Percentiles rank a stretch among this genome's conserved stretches.
phyloP scores from a whole-genome alignment of 2,113 vertebrate genomes.

The Tretioscincus oriximinensis region DNA sequence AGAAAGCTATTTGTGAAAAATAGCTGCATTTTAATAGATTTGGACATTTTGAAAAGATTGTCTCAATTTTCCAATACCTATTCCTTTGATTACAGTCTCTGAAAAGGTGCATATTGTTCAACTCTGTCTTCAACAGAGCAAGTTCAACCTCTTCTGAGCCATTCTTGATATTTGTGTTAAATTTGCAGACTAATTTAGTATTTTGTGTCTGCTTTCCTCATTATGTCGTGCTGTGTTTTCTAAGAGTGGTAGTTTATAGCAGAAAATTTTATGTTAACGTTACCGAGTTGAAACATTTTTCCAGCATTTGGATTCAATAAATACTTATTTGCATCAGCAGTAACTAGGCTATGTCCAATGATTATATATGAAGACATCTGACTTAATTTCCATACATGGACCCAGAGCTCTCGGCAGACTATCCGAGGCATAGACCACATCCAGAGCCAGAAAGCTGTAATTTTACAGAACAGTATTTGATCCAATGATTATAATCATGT shows the following conservation, averaged over 20 bases:
- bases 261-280: background rate
- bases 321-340: background rate
- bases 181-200: background rate
- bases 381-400: too few relatives aligned
- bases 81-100: background rate
- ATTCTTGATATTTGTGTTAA: background rate
- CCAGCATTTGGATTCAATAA: background rate
- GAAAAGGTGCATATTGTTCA: background rate
- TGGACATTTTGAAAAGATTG: background rate
- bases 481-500: too few relatives aligned
- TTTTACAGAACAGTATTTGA: too few relatives aligned
- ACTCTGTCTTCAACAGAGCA: background rate
- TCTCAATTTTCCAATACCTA: background rate
- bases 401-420: too few relatives aligned
- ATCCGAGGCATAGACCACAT: too few relatives aligned
- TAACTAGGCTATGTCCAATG: too few relatives aligned
- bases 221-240: background rate
- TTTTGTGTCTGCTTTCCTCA: background rate
- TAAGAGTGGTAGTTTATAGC: background rate
- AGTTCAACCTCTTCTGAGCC: background rate
- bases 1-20: background rate
- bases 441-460: too few relatives aligned
- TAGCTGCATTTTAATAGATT: slow-evolving; percentile 3
- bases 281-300: background rate
- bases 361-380: too few relatives aligned